Base-by-base conservation (phyloP, 53 echinoderm and acorn worm species). In the Paracentrotus lividus region DNA sequence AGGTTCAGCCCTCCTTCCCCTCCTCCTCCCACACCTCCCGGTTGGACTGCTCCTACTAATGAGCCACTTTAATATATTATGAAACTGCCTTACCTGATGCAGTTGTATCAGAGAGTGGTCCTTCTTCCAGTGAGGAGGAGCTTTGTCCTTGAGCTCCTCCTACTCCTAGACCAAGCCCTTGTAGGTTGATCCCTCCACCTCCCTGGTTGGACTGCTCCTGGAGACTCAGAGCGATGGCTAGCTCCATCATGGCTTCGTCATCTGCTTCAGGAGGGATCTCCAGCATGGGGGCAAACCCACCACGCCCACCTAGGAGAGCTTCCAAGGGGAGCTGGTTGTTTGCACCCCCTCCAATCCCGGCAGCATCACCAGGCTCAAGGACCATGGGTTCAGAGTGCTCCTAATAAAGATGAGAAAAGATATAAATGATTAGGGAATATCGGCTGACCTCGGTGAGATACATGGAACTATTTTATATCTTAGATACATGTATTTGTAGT, bases 61-160 rank as follows among this genome's bases (percentile, higher is more conserved):
- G n/a, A 64, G 23, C 7, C 31, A 69, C 5, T 29, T 42, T 42
- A 78, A 24, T 93, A n/a, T n/a, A n/a, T n/a, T n/a, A n/a, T n/a
- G n/a, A n/a, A n/a, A n/a, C n/a, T n/a, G n/a, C n/a, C n/a, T n/a
- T 86, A 98, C 98, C 98, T 78, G 98, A 98, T 68, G 98, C 98
- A 7, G 98, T 98, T 40, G 98, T 98, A 77, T 98, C 98, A 2
- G 98, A 98, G 57, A 98, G 93, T 2, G 98, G 97, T 44, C 98
- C 98, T 58, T 97, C 97, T 76, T 98, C 98, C 78, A 98, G 84
- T 5, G 98, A 98, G 0, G 97, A 98, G 56, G 96, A 96, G 88
- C 98, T 98, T 84, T 98, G 98, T 36, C 96, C 98, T 65, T 97
- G 98, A 5, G 38, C 96, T 42, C 91, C 91, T 60, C 93, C 94